phyloP scores from a whole-genome alignment of 2,113 vertebrate genomes.

The Otolemur garnettii region DNA sequence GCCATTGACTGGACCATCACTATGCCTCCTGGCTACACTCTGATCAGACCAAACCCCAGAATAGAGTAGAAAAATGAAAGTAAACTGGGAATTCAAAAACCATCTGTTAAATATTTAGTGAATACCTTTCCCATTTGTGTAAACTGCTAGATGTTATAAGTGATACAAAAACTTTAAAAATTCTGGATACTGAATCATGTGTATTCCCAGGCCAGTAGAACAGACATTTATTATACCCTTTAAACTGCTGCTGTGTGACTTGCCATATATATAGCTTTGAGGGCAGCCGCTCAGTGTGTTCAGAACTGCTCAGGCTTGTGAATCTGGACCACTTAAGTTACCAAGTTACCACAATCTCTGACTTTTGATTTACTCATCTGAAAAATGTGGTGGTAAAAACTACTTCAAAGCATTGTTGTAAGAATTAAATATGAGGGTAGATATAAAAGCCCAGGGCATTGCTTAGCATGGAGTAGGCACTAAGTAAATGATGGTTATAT shows the following conservation, averaged over 20 bases:
- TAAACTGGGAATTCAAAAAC: not conserved
- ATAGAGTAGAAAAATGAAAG: not conserved
- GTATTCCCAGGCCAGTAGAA: not conserved
- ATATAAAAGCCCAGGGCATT: conserved; percentile 1
- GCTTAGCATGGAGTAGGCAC: not conserved
- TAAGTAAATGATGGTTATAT: not conserved
- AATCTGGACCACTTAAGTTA: not conserved
- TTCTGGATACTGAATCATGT: not conserved
- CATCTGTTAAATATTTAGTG: not conserved
- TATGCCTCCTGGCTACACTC: not conserved
- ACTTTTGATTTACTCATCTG: conserved; percentile 12
- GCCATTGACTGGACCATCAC: not conserved
- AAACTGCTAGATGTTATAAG: not conserved
- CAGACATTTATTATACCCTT: not conserved
- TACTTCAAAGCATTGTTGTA: not conserved
- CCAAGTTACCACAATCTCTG: not conserved
- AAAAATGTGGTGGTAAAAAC: conserved; percentile 28
- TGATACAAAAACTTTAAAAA: not conserved
- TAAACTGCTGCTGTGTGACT: not conserved
- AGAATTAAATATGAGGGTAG: conserved; percentile 29
- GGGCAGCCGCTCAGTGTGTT: not conserved
- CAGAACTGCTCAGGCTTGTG: not conserved
- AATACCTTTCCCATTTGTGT: not conserved
- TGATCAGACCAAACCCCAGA: conserved; percentile 14
- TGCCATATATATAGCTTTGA: not conserved